Evolutionary conservation across 2,888 invertebrate species (phyloP), one percentile per base, ranked within the genome.

Genomic region (Tethea ocularis): DNA sequence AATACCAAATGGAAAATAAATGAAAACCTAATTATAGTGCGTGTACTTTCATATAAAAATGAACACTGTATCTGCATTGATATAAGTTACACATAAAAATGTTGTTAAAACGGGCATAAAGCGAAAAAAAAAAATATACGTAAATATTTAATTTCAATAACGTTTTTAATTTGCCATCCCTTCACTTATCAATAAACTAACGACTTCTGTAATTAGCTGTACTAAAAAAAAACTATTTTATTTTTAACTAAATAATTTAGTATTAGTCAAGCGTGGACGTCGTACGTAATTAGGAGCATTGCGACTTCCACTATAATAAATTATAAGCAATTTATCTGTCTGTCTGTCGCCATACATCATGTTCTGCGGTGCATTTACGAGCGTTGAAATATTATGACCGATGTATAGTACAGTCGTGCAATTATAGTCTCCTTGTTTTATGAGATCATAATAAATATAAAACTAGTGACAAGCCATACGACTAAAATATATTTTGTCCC

Each of bases 241-340:
- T 66, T 70, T 69, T 64, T 33, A 11, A 33, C 63, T 59, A 61
- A 65, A 79, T 80, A 77, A 80, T 69, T 78, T 79, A 77, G 67
- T 53, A 67, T 76, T 78, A 83, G 75, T 80, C 80, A 78, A 77
- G 75, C 76, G 72, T 69, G 80, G 71, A 82, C 80, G 79, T 82
- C 80, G 74, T 60, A 56, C 71, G 83, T 89, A 89, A 90, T 89
- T 89, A 89, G 88, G 83, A 82, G 75, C 75, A 75, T 74, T 74
- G 80, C 83, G 81, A 84, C 86, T 87, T 86, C 86, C 80, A 87
- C 83, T 79, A 85, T 84, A 82, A 90, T 92, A 92, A 92, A 92
- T 91, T 91, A 87, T 89, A 82, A 88, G 91, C 89, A 90, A 92
- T 92, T 91, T 91, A 91, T 91, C 87, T 87, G 91, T 90, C 91